Percentiles rank a stretch among this genome's conserved stretches.
Evolutionary conservation across 2,888 invertebrate genomes (phyloP).

Genomic region (Nineta flava): DNA sequence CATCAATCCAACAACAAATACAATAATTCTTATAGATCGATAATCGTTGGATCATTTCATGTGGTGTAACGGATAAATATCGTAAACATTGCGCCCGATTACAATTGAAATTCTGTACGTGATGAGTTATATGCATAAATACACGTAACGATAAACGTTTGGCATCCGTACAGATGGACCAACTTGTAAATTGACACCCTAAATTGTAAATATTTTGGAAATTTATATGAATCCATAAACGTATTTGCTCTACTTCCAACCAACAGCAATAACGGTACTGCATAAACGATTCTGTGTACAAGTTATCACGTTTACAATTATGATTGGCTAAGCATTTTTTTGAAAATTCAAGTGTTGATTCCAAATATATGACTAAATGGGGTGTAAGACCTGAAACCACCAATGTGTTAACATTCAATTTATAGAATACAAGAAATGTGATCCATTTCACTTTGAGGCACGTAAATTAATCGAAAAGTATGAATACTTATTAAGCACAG

Average conservation of each 20-base stretch:
- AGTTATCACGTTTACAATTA: slow-evolving; percentile 14
- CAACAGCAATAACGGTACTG: slow-evolving; percentile 30
- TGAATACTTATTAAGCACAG: too few species aligned
- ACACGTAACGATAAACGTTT: slow-evolving; percentile 24
- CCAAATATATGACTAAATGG: slow-evolving; percentile 34
- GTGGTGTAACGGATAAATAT: slow-evolving; percentile 38
- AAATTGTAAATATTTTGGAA: slow-evolving; percentile 36
- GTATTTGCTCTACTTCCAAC: slow-evolving; percentile 24
- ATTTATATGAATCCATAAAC: slow-evolving; percentile 34
- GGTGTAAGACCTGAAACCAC: too few species aligned
- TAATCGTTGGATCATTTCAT: slow-evolving; percentile 33
- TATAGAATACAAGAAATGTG: too few species aligned
- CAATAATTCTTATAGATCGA: slow-evolving; percentile 37
- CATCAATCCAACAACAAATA: slow-evolving; percentile 36
- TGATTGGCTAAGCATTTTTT: slow-evolving; percentile 28
- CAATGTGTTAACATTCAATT: too few species aligned
- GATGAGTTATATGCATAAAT: slow-evolving; percentile 32
- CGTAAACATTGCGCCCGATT: slow-evolving; percentile 32
- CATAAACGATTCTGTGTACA: slow-evolving; percentile 28
- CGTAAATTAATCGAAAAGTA: too few species aligned
- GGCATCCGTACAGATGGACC: slow-evolving; percentile 35
- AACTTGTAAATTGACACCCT: slow-evolving; percentile 33
- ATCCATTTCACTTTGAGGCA: too few species aligned
- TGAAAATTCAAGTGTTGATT: slow-evolving; percentile 24
- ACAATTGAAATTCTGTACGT: slow-evolving; percentile 30